phyloP scores from a whole-genome alignment of 2,113 vertebrate genomes.

The Dipodomys merriami region DNA sequence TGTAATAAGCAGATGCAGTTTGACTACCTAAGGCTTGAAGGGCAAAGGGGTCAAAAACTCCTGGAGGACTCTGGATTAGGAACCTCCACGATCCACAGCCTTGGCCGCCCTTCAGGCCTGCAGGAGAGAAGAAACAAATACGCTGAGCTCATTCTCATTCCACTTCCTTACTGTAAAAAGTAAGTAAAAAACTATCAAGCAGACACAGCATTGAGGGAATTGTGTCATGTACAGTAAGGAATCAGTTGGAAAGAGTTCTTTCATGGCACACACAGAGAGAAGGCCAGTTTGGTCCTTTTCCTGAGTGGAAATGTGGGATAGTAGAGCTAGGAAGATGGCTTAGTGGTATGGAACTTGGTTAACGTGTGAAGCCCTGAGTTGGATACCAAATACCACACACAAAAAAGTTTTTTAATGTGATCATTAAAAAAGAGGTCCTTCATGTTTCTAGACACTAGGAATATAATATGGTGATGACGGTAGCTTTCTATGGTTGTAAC shows the following conservation, averaged over 20 bases:
- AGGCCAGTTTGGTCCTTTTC: background rate
- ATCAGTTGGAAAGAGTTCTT: background rate
- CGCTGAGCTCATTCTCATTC: background rate
- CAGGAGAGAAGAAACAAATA: background rate
- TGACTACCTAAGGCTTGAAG: background rate
- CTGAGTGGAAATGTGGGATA: background rate
- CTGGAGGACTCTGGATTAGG: background rate
- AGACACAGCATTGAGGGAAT: background rate
- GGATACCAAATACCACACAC: background rate
- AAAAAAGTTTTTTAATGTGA: background rate
- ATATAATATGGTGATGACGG: background rate
- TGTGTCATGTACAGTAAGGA: background rate
- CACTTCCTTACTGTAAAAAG: background rate
- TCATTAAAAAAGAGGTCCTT: background rate
- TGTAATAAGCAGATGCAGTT: background rate
- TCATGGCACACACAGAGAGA: background rate
- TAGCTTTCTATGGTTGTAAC: background rate
- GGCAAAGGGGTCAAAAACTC: background rate
- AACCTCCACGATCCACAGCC: background rate
- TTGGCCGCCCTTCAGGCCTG: background rate
- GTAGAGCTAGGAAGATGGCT: background rate
- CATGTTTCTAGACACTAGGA: background rate
- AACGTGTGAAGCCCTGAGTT: background rate
- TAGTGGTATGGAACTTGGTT: background rate
- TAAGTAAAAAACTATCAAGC: background rate